Evolutionary conservation across 2,888 invertebrate genomes (phyloP), one percentile per base, ranked within the genome.

Genomic region (Caenorhabditis sp.): DNA sequence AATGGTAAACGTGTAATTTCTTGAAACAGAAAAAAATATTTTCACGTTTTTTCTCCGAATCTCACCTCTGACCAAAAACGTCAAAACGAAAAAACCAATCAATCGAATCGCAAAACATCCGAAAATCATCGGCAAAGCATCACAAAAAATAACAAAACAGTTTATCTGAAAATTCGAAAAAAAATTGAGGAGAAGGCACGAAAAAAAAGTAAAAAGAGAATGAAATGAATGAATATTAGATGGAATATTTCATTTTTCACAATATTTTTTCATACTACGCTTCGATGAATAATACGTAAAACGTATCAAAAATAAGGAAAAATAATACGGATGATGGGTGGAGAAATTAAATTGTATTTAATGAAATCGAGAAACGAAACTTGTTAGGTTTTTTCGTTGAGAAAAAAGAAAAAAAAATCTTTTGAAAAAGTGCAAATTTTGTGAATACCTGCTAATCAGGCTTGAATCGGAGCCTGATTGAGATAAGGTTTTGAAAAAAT

Each of bases 141-240:
- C 64, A 64, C 63, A n/a, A n/a, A n/a, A n/a, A 14, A 12, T 14
- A 53, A 24, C 17, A 54, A 36, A 55, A 36, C n/a, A n/a, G n/a
- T n/a, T n/a, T n/a, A n/a, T n/a, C n/a, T n/a, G n/a, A n/a, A n/a
- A n/a, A n/a, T n/a, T n/a, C n/a, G n/a, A 51, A 36, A 27, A 27
- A 26, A 62, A 62, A 51, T 50, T 53, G 50, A 31, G 12, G 57
- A n/a, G 23, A 21, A 24, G 24, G 55, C 10, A 26, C 26, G 10
- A 58, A 8, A 58, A 55, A 21, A 23, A 21, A 53, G 21, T 21
- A 21, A 3, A 8, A 53, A 23, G 21, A 55, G 26, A 17, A 36
- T 63, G 50, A 58, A 60, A 71, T 71, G 71, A 67, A 72, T 67
- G 66, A 71, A 71, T 71, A 66, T 71, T 31, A 62, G 63, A 71